Percentiles rank a stretch among this genome's conserved stretches.
phyloP scores from a whole-genome alignment of 2,888 invertebrate genomes.

The Eustalomyia histrio region DNA sequence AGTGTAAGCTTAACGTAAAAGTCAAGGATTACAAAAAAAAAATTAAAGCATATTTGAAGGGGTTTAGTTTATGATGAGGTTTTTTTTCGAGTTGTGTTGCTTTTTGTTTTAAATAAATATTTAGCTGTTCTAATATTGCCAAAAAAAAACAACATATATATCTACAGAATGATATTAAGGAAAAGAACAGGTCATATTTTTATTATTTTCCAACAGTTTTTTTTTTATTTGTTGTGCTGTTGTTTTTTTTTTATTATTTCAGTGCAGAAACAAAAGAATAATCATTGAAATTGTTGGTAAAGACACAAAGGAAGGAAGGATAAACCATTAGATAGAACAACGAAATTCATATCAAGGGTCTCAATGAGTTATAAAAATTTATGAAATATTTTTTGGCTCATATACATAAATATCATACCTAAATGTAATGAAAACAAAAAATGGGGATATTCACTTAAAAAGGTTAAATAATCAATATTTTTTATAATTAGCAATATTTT shows the following conservation, averaged over 20 bases:
- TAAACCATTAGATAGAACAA: conserved; percentile 68
- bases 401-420: conserved; percentile 21
- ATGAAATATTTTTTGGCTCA: conserved; percentile 24
- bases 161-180: not conserved
- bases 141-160: not conserved
- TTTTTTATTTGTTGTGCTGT: conserved; percentile 52
- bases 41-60: conserved; percentile 44
- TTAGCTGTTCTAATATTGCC: conserved; percentile 4
- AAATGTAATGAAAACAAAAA: conserved; percentile 44
- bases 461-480: too few relatives aligned
- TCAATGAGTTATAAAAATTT: conserved; percentile 60
- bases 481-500: too few relatives aligned
- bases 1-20: conserved; percentile 59
- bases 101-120: conserved; percentile 7
- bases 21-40: conserved; percentile 64
- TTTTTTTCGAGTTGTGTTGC: conserved; percentile 4
- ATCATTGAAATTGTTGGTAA: conserved; percentile 65
- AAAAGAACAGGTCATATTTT: conserved; percentile 49
- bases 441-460: conserved; percentile 12
- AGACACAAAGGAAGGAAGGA: conserved; percentile 68
- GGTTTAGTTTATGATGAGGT: conserved; percentile 17
- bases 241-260: conserved; percentile 33
- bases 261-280: conserved; percentile 66
- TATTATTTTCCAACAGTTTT: conserved; percentile 50
- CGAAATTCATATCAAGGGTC: conserved; percentile 55